These are phyloP conservation scores for Spheniscus mendiculus DNA, from an alignment of 2,113 vertebrate genomes.

Conservation along the genomic window DNA sequence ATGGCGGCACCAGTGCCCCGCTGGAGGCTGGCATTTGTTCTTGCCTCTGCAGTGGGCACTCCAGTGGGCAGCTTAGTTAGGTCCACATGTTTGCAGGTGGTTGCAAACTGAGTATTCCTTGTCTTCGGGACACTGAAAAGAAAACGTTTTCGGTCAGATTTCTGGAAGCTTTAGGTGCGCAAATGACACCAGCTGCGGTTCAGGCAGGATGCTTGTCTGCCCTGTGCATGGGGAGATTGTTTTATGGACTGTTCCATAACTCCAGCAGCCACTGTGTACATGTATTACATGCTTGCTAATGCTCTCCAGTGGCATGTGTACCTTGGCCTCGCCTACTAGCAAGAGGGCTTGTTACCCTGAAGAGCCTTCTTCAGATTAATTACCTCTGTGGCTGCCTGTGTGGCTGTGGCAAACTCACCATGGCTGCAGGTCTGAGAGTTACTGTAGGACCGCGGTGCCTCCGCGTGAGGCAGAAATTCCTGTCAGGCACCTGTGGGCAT, in stretches of 20 bases:
- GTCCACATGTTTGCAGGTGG: neutral
- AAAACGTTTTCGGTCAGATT: neutral
- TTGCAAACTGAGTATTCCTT: neutral
- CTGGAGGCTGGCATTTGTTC: neutral
- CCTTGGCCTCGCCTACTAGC: neutral
- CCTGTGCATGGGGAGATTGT: accelerated
- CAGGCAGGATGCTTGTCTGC: neutral
- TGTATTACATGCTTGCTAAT: neutral
- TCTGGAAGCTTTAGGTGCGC: neutral
- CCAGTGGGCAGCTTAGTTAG: neutral
- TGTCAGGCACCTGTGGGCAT: neutral
- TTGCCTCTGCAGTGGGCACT: neutral
- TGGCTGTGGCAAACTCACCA: accelerated
- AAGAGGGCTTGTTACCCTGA: neutral
- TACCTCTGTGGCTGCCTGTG: neutral
- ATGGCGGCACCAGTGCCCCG: accelerated
- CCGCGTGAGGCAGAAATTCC: neutral
- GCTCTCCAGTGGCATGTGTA: neutral
- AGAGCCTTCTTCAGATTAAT: neutral
- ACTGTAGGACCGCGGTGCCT: accelerated
- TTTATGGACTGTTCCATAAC: neutral
- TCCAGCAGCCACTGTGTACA: neutral
- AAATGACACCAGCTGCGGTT: neutral
- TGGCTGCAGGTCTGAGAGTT: neutral
- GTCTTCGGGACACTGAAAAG: neutral